Evolutionary conservation across 2,888 invertebrate genomes (phyloP), one percentile per base, ranked within the genome.

Genomic region (Mimachlamys varia): DNA sequence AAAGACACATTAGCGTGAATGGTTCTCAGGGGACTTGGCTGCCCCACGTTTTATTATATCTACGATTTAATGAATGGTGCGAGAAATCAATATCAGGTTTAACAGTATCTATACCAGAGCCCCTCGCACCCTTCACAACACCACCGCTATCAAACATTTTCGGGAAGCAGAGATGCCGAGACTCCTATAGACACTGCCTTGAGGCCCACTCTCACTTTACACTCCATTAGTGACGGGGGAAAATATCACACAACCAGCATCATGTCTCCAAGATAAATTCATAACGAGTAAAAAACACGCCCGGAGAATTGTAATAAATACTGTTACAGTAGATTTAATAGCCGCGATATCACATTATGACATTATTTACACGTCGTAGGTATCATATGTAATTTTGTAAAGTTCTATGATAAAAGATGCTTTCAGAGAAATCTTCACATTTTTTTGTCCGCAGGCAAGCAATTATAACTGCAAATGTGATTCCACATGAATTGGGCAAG

Each of bases 11-110:
- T 76, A 76, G 12, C 7, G 76, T 76, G 33, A 27, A 76, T 76
- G 15, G 33, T 19, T 33, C 76, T 33, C 76, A 0, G 10, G 76
- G 27, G 76, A 76, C 76, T 13, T 33, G 12, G 33, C 76, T 76
- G 19, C 76, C 76, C 76, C 76, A 76, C 27, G 33, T 76, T 76
- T 76, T 76, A 76, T 76, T 76, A 19, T 76, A 76, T 76, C 76
- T 76, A 33, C 22, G 27, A 33, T 33, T 76, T 27, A 12, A 27
- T 17, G 22, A 76, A 76, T 76, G 76, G 76, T 76, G 76, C 7
- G 76, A 76, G 76, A 76, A 76, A 76, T 76, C 76, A 76, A 76
- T 76, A 76, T 13, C 76, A 4, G 33, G 33, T 22, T 22, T 33
- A 76, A 76, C 22, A 10, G 22, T 62, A 62, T 62, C 62, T 62